phyloP scores from a whole-genome alignment of 1,140 invertebrate species.

The Caenorhabditis inopinata region DNA sequence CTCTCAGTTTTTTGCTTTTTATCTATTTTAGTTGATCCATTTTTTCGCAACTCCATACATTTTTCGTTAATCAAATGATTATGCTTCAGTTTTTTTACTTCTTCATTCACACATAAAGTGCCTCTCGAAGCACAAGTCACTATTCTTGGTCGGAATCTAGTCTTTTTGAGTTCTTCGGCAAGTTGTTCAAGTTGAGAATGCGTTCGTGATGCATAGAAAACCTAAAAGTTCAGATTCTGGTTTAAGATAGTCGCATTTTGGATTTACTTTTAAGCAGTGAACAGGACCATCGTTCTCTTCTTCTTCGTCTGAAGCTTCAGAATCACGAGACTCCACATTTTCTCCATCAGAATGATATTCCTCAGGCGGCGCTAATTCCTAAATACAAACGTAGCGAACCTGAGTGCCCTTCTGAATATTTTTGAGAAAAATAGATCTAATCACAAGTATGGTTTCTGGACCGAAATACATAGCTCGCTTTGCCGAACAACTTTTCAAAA shows the following conservation, averaged over 20 bases:
- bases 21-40: slow-evolving; percentile 73
- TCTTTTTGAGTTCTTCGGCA: slow-evolving; percentile 83
- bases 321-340: too few species aligned
- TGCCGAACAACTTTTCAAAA: too few species aligned
- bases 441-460: too few species aligned
- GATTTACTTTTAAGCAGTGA: too few species aligned
- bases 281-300: too few species aligned
- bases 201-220: slow-evolving; percentile 75
- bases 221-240: slow-evolving; percentile 35
- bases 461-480: too few species aligned
- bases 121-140: slow-evolving; percentile 85
- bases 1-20: slow-evolving; percentile 74
- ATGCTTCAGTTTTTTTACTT: slow-evolving; percentile 77
- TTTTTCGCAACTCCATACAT: slow-evolving; percentile 84
- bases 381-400: too few species aligned
- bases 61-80: slow-evolving; percentile 86
- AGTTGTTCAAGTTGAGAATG: slow-evolving; percentile 94
- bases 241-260: too few species aligned
- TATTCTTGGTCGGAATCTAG: slow-evolving; percentile 76
- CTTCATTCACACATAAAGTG: slow-evolving; percentile 85
- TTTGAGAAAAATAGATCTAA: too few species aligned
- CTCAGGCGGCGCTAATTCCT: slow-evolving; percentile 47
- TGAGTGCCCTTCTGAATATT: too few species aligned
- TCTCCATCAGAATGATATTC: slow-evolving; percentile 54
- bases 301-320: too few species aligned